Base-by-base conservation (phyloP, 2,888 invertebrate species). In the Trileptium ribeirensis region DNA sequence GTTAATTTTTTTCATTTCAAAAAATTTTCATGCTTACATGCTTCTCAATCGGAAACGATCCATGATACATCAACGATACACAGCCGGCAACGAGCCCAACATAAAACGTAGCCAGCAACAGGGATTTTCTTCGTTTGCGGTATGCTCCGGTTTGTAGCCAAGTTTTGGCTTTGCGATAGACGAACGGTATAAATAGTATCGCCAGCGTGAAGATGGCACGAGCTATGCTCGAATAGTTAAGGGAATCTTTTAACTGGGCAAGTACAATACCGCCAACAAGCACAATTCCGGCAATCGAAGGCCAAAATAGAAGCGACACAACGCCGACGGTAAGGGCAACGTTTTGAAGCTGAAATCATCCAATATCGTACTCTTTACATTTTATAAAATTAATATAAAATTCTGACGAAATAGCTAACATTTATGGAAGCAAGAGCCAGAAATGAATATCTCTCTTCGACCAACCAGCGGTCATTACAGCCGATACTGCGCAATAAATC, bases 51-150 rank as follows among this genome's bases (percentile, higher is more conserved):
- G 77, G 77, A 36, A 75, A 75, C 3, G 37, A n/a, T 36, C 79
- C 79, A 51, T 78, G 64, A 64, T 64, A 78, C 24, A 78, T 33
- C 67, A 78, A 29, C 19, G 79, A 40, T 3, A 78, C 34, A 2
- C 38, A 40, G 15, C 8, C 31, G 70, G n/a, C n/a, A 31, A 38
- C 77, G 8, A 37, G 39, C 36, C 36, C 77, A 38, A 75, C 37
- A 38, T 75, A 75, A 75, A 75, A 75, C 39, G n/a, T 39, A 33
- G 3, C n/a, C 2, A 75, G 39, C 2, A 33, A 33, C 77, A 75
- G 3, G 36, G 8, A 15, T 51, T 24, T 8, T 51, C 24, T 51
- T 8, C 51, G 51, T 51, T 51, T 51, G 51, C 8, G 24, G 24
- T 15, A 51, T 51, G 24, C 77, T 2, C 34, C 29, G 15, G 36